These are phyloP conservation scores for Styela plicata DNA, from an alignment of 23 tunicate species.

Conservation along the genomic window DNA sequence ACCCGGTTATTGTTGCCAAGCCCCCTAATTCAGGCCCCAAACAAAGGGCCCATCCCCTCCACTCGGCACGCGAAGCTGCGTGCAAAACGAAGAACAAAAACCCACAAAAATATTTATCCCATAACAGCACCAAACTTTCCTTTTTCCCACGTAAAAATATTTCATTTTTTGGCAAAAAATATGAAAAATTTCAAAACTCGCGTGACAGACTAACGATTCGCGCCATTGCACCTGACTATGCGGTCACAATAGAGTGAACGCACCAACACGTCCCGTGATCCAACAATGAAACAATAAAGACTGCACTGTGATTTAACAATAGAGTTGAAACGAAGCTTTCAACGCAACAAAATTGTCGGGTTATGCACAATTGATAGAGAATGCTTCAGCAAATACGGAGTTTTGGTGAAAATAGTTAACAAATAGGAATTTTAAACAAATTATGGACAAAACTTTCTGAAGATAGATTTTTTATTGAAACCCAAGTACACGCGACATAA, in stretches of 20 bases:
- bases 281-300: slow-evolving; percentile 1
- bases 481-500: no score
- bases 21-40: background rate
- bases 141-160: slow-evolving; percentile 6
- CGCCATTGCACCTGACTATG: slow-evolving; percentile 14
- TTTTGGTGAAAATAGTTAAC: background rate
- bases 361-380: background rate
- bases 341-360: background rate
- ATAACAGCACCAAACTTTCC: background rate
- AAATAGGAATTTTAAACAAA: no score
- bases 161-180: background rate
- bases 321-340: background rate
- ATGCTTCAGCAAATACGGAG: background rate
- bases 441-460: no score
- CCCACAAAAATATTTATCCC: background rate
- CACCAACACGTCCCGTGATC: slow-evolving; percentile 1
- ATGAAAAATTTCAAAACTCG: background rate
- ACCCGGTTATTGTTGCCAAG: background rate
- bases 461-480: no score
- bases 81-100: background rate
- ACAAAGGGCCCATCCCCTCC: background rate
- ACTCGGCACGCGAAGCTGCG: background rate
- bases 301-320: background rate
- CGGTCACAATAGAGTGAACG: slow-evolving; percentile 20
- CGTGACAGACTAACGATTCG: slow-evolving; percentile 3